These are phyloP conservation scores for Latrodectus elegans DNA, from an alignment of 2,888 invertebrate species.

Conservation along the genomic window DNA sequence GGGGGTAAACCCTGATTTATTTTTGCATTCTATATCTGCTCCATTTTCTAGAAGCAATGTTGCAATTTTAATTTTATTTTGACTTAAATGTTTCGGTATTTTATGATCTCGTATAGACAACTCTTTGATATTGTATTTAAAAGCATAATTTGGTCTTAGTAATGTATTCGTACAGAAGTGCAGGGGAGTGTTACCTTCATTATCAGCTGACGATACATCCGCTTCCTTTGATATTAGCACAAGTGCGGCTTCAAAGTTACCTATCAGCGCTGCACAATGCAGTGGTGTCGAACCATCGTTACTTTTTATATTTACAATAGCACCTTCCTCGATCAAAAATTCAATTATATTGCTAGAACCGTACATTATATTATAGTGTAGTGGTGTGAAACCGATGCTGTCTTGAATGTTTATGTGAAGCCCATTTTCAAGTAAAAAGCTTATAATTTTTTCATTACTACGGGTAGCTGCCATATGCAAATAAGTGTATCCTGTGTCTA, in stretches of 20 bases:
- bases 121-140: too few relatives aligned
- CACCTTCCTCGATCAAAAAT: neutral
- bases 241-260: constrained; percentile 5
- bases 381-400: neutral
- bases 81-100: too few relatives aligned
- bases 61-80: too few relatives aligned
- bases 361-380: neutral
- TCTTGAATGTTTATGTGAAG: constrained; percentile 4
- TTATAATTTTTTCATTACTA: constrained; percentile 4
- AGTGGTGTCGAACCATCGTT: neutral
- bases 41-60: neutral
- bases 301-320: neutral
- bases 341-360: neutral
- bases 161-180: neutral
- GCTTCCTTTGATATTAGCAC: neutral
- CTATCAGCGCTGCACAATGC: neutral
- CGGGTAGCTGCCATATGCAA: constrained; percentile 5
- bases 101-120: too few relatives aligned
- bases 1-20: neutral
- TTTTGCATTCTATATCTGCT: constrained; percentile 17
- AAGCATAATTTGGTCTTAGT: too few relatives aligned
- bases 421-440: constrained; percentile 5
- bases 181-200: neutral
- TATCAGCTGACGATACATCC: neutral
- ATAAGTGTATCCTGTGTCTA: neutral